Conservation (phyloP, 2,888 invertebrate species). For the Drosophila melanosoma region DNA sequence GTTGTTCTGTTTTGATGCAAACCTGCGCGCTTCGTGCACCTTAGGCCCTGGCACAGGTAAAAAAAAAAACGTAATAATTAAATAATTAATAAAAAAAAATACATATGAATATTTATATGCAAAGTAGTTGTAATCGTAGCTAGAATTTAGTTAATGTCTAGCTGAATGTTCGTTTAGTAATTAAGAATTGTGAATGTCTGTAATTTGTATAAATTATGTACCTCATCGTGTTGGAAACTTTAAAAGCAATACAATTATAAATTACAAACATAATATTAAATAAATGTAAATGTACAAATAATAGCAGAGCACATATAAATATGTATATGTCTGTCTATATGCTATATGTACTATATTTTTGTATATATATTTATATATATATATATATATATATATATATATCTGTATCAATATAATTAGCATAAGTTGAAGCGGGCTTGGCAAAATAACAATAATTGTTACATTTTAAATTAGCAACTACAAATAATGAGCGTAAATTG, state of each 20-base stretch:
- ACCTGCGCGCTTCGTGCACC: slow-evolving; percentile 67
- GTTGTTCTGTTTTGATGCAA: slow-evolving; percentile 85
- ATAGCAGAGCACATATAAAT: slow-evolving; percentile 31
- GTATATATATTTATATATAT: slow-evolving; percentile 17
- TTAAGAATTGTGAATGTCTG: slow-evolving; percentile 23
- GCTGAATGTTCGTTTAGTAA: slow-evolving; percentile 40
- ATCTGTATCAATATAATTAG: slow-evolving; percentile 15
- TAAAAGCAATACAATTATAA: slow-evolving; percentile 73
- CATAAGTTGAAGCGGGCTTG: slow-evolving; percentile 76
- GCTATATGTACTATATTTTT: slow-evolving; percentile 18
- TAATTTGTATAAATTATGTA: slow-evolving; percentile 69
- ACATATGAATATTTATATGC: slow-evolving; percentile 5
- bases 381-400: slow-evolving; percentile 3
- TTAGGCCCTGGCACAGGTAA: slow-evolving; percentile 64
- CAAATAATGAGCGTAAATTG: slow-evolving; percentile 20
- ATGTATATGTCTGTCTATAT: not conserved
- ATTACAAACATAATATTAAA: slow-evolving; percentile 51
- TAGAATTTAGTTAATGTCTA: slow-evolving; percentile 48
- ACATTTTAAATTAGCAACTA: slow-evolving; percentile 31
- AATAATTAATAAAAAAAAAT: slow-evolving; percentile 5
- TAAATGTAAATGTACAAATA: slow-evolving; percentile 66
- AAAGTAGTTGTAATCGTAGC: slow-evolving; percentile 23
- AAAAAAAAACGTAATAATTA: slow-evolving; percentile 7
- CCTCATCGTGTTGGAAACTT: slow-evolving; percentile 77
- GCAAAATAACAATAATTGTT: slow-evolving; percentile 65